phyloP scores from a whole-genome alignment of 2,113 vertebrate species.

The Bambusicola thoracicus region DNA sequence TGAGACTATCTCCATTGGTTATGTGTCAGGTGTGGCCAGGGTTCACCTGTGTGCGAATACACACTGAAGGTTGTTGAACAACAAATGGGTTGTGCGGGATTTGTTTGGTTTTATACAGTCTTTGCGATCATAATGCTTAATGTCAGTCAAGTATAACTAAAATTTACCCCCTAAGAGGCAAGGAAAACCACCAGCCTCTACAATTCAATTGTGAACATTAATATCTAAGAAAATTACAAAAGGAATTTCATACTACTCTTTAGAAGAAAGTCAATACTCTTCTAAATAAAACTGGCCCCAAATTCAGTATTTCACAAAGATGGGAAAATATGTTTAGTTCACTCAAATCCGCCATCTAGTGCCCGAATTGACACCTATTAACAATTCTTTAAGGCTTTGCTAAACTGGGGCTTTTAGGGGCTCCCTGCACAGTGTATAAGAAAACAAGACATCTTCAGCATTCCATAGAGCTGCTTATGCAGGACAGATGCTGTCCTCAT shows the following conservation, averaged over 20 bases:
- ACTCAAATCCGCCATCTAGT: background rate
- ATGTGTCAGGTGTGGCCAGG: background rate
- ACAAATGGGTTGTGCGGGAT: fast-evolving
- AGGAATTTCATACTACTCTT: background rate
- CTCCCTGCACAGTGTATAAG: background rate
- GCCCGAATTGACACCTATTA: background rate
- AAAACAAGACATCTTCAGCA: background rate
- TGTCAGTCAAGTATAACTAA: background rate
- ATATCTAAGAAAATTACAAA: background rate
- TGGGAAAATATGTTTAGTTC: background rate
- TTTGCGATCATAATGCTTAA: background rate
- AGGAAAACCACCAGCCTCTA: background rate
- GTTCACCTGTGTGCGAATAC: background rate
- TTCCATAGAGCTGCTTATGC: background rate
- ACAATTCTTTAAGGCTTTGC: fast-evolving
- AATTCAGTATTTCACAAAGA: background rate
- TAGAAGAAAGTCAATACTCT: background rate
- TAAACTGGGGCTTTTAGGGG: background rate
- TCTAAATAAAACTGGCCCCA: background rate
- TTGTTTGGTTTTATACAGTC: background rate
- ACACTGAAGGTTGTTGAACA: background rate
- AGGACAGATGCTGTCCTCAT: background rate
- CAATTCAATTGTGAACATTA: fast-evolving
- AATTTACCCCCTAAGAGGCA: background rate
- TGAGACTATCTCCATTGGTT: background rate